Conservation (phyloP, 2,888 invertebrate species). For the Drosophila seclusa region DNA sequence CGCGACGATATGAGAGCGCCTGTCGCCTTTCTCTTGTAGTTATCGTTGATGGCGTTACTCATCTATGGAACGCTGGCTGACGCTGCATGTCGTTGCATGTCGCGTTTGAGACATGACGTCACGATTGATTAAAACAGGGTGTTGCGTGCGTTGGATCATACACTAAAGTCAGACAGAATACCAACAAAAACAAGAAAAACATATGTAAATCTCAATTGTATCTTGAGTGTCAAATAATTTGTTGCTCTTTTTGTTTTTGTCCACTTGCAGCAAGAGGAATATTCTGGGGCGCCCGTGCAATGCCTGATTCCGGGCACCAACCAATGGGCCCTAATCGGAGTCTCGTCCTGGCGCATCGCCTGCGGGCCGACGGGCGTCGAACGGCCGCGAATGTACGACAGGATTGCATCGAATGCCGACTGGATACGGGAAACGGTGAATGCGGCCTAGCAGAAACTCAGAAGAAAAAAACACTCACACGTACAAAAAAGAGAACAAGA, state of each 20-base stretch:
- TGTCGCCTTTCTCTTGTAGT: constrained; percentile 1
- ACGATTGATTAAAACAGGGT: constrained; percentile 52
- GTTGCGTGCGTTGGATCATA: not conserved
- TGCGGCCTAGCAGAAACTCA: constrained; percentile 67
- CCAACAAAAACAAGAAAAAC: not conserved
- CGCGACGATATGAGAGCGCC: constrained; percentile 4
- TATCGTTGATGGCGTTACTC: constrained; percentile 38
- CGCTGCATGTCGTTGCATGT: constrained; percentile 67
- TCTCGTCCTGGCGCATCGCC: constrained; percentile 94
- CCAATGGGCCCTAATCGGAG: constrained; percentile 92
- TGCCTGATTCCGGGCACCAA: constrained; percentile 90
- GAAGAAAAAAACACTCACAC: not conserved
- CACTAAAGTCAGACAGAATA: not conserved
- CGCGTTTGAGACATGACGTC: constrained; percentile 62
- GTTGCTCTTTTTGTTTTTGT: not conserved
- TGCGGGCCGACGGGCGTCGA: constrained; percentile 92
- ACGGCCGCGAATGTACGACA: constrained; percentile 92
- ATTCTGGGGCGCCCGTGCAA: constrained; percentile 94
- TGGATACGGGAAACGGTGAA: constrained; percentile 93
- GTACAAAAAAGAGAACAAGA: not conserved
- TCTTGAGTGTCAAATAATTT: not conserved
- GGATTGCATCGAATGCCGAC: constrained; percentile 92
- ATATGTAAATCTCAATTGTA: not conserved
- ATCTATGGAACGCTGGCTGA: constrained; percentile 14
- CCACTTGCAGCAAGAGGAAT: constrained; percentile 91